Evolutionary conservation across 1,140 invertebrate genomes (phyloP).

Genomic region (Drosophila virilis): DNA sequence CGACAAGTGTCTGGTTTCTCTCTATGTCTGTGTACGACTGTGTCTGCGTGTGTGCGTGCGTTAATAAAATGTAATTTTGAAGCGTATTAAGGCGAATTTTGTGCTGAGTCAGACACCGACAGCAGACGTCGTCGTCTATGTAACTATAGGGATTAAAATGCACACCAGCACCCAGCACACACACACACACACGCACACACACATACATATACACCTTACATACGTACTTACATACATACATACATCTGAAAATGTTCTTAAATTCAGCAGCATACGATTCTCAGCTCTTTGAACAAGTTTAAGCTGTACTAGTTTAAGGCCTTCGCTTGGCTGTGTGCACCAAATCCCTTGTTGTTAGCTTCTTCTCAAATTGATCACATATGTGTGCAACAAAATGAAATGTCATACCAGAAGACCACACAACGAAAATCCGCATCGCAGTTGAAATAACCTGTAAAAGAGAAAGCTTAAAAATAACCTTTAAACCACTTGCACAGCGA

Average conservation of each 20-base stretch:
- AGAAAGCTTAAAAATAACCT: not conserved
- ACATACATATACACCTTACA: not conserved
- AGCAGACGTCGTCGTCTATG: conserved; percentile 26
- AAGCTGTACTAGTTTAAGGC: not conserved
- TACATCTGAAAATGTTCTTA: conserved; percentile 9
- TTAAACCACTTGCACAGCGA: not conserved
- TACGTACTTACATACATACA: not conserved
- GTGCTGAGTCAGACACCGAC: conserved; percentile 53
- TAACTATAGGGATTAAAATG: conserved; percentile 43
- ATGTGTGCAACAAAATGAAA: not conserved
- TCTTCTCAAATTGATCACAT: not conserved
- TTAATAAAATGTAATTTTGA: conserved; percentile 79
- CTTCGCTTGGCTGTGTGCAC: not conserved
- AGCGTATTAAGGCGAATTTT: conserved; percentile 69
- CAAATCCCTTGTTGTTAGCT: not conserved
- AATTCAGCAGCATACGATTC: conserved; percentile 32
- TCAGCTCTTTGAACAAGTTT: conserved; percentile 16
- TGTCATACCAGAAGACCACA: not conserved
- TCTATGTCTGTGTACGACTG: conserved; percentile 22
- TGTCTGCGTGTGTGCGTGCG: conserved; percentile 55
- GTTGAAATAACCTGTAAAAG: not conserved
- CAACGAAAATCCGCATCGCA: not conserved
- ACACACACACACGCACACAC: not conserved
- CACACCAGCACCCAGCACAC: conserved; percentile 8
- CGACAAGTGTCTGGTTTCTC: conserved; percentile 37